A percentile compares a stretch with the other conserved stretches of the same genome.
Evolutionary conservation across 2,888 invertebrate genomes (phyloP).

Genomic region (Gymnocheta viridis): DNA sequence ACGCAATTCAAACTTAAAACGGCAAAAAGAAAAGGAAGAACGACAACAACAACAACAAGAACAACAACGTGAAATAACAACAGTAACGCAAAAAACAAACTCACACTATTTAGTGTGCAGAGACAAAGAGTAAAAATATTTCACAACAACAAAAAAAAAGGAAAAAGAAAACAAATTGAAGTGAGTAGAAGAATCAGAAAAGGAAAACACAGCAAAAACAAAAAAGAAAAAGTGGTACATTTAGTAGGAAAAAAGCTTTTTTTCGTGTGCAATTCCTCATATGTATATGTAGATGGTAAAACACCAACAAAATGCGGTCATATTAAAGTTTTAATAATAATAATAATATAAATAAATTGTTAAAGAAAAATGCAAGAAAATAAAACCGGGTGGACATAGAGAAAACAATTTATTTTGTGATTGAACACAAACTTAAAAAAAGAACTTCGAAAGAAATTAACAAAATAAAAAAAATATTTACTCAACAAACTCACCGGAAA

Average conservation of each 20-base stretch:
- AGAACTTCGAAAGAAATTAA: slow-evolving; percentile 5
- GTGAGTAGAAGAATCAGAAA: slow-evolving; percentile 29
- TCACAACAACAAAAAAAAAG: neutral
- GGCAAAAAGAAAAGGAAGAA: slow-evolving; percentile 30
- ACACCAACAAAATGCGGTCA: slow-evolving; percentile 67
- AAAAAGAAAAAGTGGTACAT: slow-evolving; percentile 58
- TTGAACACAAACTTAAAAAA: neutral
- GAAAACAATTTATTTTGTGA: slow-evolving; percentile 11
- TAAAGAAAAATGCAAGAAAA: slow-evolving; percentile 20
- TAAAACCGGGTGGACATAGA: slow-evolving; percentile 54
- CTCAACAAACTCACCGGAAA: slow-evolving; percentile 27
- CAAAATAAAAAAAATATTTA: neutral
- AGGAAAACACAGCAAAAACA: neutral
- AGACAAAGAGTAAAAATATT: slow-evolving; percentile 44
- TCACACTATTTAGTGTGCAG: slow-evolving; percentile 32
- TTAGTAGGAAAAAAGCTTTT: slow-evolving; percentile 61
- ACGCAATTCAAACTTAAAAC: slow-evolving; percentile 58
- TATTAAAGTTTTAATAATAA: slow-evolving; percentile 60
- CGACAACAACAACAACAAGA: slow-evolving; percentile 47
- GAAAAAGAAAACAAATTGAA: slow-evolving; percentile 1
- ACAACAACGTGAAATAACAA: slow-evolving; percentile 52
- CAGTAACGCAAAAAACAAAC: slow-evolving; percentile 46
- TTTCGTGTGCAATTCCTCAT: slow-evolving; percentile 49
- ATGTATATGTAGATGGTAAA: slow-evolving; percentile 25
- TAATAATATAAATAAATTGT: slow-evolving; percentile 24